These are phyloP conservation scores for Rapana venosa DNA, from an alignment of 2,888 invertebrate species.

Conservation along the genomic window DNA sequence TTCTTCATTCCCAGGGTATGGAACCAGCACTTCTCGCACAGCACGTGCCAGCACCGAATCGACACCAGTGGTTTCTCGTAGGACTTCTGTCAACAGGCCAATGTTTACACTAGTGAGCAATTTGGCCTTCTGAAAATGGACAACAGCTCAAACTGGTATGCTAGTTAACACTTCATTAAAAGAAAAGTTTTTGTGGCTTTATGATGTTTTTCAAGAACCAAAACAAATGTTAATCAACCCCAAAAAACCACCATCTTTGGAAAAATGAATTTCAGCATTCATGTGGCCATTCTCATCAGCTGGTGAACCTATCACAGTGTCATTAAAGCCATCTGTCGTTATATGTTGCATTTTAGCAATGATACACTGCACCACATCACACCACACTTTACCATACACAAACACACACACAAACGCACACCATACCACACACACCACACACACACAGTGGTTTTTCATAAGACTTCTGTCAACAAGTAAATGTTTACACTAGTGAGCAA, in stretches of 20 bases:
- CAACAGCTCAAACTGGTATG: background rate
- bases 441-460: conserved; percentile 87
- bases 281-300: no score
- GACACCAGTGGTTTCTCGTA: conserved; percentile 93
- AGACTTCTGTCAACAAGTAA: conserved; percentile 82
- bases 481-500: background rate
- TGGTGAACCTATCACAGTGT: no score
- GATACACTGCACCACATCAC: no score
- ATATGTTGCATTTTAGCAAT: no score
- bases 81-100: conserved; percentile 82
- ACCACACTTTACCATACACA: background rate
- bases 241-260: no score
- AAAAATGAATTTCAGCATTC: no score
- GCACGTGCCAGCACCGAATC: conserved; percentile 97
- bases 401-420: background rate
- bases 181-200: no score
- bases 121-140: background rate
- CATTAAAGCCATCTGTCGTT: no score
- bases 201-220: no score
- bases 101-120: background rate
- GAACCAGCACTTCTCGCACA: conserved; percentile 92
- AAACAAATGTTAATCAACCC: no score
- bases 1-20: conserved; percentile 90
- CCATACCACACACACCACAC: no score
- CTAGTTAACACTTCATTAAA: no score